phyloP scores from a whole-genome alignment of 2,113 vertebrate genomes.

The Erythrolamprus reginae region DNA sequence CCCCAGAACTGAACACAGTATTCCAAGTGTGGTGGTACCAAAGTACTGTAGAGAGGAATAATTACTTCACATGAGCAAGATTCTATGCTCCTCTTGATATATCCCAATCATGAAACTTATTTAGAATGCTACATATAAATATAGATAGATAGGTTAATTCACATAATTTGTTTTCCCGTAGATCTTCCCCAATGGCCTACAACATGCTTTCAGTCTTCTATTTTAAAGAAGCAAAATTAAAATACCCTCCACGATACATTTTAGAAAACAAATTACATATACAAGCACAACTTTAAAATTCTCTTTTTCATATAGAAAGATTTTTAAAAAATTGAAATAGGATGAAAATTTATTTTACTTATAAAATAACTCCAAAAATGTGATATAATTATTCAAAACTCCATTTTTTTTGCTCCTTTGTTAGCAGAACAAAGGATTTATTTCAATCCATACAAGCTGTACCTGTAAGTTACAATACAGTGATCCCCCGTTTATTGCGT shows the following conservation, averaged over 20 bases:
- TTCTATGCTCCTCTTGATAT: no score
- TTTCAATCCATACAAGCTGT: neutral
- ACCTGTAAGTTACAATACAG: constrained; percentile 3
- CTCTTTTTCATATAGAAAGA: neutral
- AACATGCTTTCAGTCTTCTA: neutral
- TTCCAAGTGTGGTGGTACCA: no score
- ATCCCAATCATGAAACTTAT: neutral
- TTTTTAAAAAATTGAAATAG: neutral
- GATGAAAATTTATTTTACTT: neutral
- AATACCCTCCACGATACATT: neutral
- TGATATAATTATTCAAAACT: neutral
- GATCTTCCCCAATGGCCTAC: neutral
- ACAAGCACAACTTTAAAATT: neutral
- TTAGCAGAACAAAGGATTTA: neutral
- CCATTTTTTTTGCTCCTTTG: neutral
- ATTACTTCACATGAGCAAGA: no score
- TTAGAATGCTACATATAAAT: neutral
- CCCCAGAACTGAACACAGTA: no score
- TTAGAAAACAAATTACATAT: neutral
- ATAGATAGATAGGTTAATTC: neutral
- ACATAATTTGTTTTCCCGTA: neutral
- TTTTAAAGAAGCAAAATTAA: neutral
- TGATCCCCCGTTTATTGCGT: no score
- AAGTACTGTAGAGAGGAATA: no score
- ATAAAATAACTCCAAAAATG: neutral